These are phyloP conservation scores for Arenaria interpres DNA, from an alignment of 2,113 vertebrate genomes.

Conservation along the genomic window DNA sequence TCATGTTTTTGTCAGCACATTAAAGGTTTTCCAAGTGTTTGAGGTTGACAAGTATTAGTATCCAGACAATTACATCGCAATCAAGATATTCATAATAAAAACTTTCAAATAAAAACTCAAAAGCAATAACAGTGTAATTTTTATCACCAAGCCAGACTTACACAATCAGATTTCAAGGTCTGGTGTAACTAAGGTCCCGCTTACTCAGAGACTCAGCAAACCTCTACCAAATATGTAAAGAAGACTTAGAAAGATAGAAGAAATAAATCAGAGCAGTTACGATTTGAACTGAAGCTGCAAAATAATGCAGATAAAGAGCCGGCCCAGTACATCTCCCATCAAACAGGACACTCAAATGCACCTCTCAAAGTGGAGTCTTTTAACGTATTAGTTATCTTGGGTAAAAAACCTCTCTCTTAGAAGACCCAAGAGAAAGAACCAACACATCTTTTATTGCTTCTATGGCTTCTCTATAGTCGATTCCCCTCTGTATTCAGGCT, in stretches of 20 bases:
- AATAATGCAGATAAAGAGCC: neutral
- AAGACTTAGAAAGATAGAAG: neutral
- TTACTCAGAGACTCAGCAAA: neutral
- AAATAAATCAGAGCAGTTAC: neutral
- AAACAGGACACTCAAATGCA: neutral
- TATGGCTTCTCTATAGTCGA: neutral
- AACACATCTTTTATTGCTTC: neutral
- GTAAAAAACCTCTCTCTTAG: neutral
- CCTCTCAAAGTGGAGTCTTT: neutral
- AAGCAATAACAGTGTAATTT: neutral
- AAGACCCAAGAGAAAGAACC: neutral
- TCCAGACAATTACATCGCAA: neutral
- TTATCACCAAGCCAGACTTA: neutral
- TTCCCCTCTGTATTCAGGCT: neutral
- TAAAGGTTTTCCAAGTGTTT: constrained; percentile 1
- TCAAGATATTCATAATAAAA: neutral
- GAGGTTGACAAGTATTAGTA: constrained; percentile 17
- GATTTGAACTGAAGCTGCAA: neutral
- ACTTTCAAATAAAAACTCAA: neutral
- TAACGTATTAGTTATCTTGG: neutral
- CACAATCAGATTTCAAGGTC: neutral
- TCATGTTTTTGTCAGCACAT: constrained; percentile 1
- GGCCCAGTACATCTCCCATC: neutral
- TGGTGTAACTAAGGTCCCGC: neutral
- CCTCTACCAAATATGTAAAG: neutral